phyloP scores from a whole-genome alignment of 2,113 vertebrate species.

The Labeo rohita region DNA sequence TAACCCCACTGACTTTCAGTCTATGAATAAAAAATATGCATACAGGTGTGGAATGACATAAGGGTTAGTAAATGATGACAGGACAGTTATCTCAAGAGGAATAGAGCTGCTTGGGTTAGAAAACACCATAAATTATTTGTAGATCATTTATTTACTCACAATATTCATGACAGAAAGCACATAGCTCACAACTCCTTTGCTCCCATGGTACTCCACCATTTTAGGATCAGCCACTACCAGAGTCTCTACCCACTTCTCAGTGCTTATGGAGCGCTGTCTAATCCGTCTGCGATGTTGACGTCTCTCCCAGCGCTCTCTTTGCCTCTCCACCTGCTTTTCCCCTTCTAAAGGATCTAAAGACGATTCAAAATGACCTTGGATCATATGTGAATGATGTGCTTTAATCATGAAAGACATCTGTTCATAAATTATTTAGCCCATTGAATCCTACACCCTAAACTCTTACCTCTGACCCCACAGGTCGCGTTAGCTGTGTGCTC shows the following conservation, averaged over 20 bases:
- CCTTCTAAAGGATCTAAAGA: conserved; percentile 60
- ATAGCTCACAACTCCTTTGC: conserved; percentile 83
- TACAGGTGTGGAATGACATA: not conserved
- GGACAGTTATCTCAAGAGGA: not conserved
- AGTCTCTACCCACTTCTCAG: conserved; percentile 96
- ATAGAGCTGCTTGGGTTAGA: not conserved
- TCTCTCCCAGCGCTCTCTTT: conserved; percentile 80
- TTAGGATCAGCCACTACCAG: conserved; percentile 94
- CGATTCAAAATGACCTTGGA: not conserved
- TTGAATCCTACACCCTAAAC: not conserved
- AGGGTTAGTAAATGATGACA: not conserved
- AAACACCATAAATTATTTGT: not conserved
- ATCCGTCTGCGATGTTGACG: conserved; percentile 73
- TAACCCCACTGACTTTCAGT: not conserved
- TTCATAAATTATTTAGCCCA: not conserved
- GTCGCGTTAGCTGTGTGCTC: conserved; percentile 56
- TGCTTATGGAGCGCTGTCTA: conserved; percentile 86
- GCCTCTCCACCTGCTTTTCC: conserved; percentile 66
- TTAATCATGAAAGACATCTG: not conserved
- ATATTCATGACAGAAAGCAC: conserved; percentile 97
- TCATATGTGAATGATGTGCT: not conserved
- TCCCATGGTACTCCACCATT: conserved; percentile 93
- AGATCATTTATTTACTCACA: conserved; percentile 76
- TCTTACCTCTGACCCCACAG: conserved; percentile 75
- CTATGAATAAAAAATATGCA: not conserved